Base-by-base conservation (phyloP, 2,113 vertebrate species). In the Amblyopsis rosae region DNA sequence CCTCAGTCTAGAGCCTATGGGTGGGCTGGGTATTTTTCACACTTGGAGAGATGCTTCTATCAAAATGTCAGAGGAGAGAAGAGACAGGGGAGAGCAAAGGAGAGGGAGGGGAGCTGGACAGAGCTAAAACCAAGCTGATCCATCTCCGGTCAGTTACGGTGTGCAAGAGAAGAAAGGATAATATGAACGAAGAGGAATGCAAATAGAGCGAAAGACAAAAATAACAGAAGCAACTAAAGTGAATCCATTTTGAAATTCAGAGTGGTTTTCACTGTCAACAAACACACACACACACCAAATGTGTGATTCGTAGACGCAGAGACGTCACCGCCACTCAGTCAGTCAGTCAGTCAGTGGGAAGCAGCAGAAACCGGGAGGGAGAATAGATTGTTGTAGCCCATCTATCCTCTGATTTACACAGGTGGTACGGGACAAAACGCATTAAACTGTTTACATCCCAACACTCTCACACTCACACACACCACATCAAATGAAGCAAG, bases 31-130 rank as follows among this genome's bases (percentile, higher is more conserved):
- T 46, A 68, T 81, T 82, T 80, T 89, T 87, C 84, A 90, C 88
- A 90, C 85, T 82, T 86, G 81, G 90, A 83, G 74, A 84, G 82
- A 86, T 85, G 79, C 77, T 84, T 86, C 83, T 78, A 84, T 82
- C 72, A 84, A 78, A 85, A 88, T 77, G 84, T 82, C 76, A 70
- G 65, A 83, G 68, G 70, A 76, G 74, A 75, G 69, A 73, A 56
- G 63, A 63, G 67, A 60, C 10, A 33, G 59, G 62, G 56, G 62
- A 35, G 7, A 56, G 67, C 71, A 48, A 59, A 17, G 47, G 26
- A 17, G 62, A 56, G 64, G 55, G 60, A 19, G 57, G 53, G 63
- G 67, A 75, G 67, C n/a, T 5, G 9, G 55, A 75, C 16, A 65
- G 61, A 73, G 65, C 46, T 13, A 3, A 12, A 41, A 59, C 0